Percentiles rank a stretch among this genome's conserved stretches.
Evolutionary conservation across 2,797 vertebrate species (phyloP).

Genomic region (Coccyzus lansbergi): DNA sequence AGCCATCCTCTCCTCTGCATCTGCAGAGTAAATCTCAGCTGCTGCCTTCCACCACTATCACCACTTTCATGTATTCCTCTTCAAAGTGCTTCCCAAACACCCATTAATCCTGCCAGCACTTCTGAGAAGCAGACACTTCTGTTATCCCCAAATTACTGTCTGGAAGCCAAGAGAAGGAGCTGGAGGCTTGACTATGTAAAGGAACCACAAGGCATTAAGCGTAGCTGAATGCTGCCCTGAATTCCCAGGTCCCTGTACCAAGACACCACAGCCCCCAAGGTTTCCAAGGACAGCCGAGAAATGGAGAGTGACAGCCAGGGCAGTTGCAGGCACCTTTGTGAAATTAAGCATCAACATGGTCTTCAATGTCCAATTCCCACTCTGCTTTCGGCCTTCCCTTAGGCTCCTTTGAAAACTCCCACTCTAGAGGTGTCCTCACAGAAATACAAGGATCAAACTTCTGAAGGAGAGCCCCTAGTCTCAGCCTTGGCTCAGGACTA

Average conservation of each 20-base stretch:
- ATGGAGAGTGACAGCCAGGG: neutral
- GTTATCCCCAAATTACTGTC: neutral
- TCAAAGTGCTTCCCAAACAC: neutral
- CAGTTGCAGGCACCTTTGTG: neutral
- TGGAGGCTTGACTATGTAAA: conserved; percentile 27
- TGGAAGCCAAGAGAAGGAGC: neutral
- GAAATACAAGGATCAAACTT: neutral
- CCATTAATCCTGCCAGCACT: neutral
- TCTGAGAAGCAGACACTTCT: conserved; percentile 19
- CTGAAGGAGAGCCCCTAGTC: neutral
- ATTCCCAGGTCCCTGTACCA: neutral
- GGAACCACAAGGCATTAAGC: accelerated
- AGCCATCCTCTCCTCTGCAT: neutral
- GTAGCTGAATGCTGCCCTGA: neutral
- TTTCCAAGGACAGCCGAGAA: neutral
- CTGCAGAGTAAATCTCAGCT: neutral
- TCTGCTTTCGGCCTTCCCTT: neutral
- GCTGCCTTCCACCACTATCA: neutral
- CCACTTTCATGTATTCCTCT: neutral
- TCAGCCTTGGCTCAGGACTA: neutral
- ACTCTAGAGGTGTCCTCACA: neutral
- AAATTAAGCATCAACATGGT: neutral
- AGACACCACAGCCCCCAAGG: neutral
- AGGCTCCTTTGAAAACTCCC: neutral
- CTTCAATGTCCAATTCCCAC: neutral